phyloP scores from a whole-genome alignment of 2,797 vertebrate genomes.

The Sciurus carolinensis region DNA sequence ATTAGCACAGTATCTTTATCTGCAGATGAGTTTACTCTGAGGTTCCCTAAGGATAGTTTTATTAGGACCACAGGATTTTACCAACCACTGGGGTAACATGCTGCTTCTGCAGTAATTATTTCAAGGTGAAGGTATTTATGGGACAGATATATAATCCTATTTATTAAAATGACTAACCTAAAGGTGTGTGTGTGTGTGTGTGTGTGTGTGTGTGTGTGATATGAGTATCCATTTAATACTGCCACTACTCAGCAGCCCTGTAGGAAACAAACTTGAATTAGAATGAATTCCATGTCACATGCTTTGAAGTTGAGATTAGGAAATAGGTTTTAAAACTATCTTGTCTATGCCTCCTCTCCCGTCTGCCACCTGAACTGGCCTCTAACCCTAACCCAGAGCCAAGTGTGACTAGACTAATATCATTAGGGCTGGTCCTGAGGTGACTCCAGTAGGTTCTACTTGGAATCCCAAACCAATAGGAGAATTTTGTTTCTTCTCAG shows the following conservation, averaged over 20 bases:
- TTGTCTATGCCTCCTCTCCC: neutral
- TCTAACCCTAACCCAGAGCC: neutral
- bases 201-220: no score
- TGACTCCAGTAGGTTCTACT: conserved; percentile 64
- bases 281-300: neutral
- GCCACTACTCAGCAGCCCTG: neutral
- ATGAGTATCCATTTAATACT: neutral
- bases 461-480: neutral
- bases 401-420: conserved; percentile 51
- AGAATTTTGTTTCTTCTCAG: conserved; percentile 53
- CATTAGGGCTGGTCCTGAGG: neutral
- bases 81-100: conserved; percentile 81
- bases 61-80: conserved; percentile 83
- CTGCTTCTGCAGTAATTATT: conserved; percentile 85
- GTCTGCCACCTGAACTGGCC: neutral
- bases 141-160: conserved; percentile 81
- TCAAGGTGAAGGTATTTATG: conserved; percentile 75
- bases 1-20: conserved; percentile 61
- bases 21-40: conserved; percentile 5
- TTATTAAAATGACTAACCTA: conserved; percentile 79
- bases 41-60: conserved; percentile 76
- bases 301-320: conserved; percentile 38
- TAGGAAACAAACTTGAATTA: conserved; percentile 68
- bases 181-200: neutral
- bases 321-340: conserved; percentile 53